Evolutionary conservation across 2,888 invertebrate species (phyloP), one percentile per base, ranked within the genome.

Genomic region (Argyresthia albistria): DNA sequence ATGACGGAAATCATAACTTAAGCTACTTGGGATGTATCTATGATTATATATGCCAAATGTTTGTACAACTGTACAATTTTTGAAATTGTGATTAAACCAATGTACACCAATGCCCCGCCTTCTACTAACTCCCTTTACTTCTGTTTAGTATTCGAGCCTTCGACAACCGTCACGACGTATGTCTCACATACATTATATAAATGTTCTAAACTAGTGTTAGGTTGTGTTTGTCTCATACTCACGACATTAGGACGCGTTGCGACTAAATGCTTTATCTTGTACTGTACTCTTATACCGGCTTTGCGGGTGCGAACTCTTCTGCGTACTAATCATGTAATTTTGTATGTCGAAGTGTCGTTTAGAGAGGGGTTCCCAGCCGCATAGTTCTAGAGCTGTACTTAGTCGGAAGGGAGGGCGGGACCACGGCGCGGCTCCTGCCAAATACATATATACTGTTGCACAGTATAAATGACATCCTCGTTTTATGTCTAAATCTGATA

Each of bases 41-140:
- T 42, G 12, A 63, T 69, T 74, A 67, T 73, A 70, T 75, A 76
- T 77, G 80, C 77, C 79, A 82, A 83, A 82, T 82, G 75, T 80
- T 78, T 77, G 75, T 74, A 75, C 25, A 6, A 25, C 66, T 47
- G 61, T 77, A 77, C 71, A 70, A 71, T 76, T 70, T 66, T 67
- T 52, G 61, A 64, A 67, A 67, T 70, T 76, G 72, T 77, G 69
- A 76, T 71, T 74, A 70, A 73, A 73, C 59, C 61, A 63, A 70
- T 42, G 42, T 42, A 39, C 69, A 69, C 65, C 61, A 69, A 60
- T 65, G 56, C 58, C 63, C 43, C 62, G 64, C 61, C 60, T 69
- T 67, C 57, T 63, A 61, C 60, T 61, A 43, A 52, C 55, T 53
- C 53, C 50, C 48, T 51, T 39, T 25, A 25, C 6, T 25, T 25